Percentiles rank a stretch among this genome's conserved stretches.
Conservation (phyloP, 2,797 vertebrate genomes). For the Aldrovandia affinis region DNA sequence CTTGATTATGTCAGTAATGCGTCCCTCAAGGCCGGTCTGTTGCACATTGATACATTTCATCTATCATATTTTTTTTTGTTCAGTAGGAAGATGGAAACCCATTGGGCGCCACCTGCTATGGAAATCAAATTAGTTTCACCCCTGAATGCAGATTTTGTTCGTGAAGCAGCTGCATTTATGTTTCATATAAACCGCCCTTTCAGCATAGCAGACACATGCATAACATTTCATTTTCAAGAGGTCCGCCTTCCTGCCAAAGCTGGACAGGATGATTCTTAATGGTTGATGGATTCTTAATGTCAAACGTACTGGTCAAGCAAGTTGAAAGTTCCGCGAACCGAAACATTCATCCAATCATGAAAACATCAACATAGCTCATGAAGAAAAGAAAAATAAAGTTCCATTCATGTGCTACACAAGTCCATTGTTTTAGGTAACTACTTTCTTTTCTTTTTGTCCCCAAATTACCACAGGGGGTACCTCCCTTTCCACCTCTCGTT, state of each 20-base stretch:
- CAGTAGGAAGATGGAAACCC: constrained; percentile 57
- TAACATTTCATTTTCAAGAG: neutral
- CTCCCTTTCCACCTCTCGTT: neutral
- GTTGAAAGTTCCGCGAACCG: too few relatives aligned
- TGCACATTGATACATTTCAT: neutral
- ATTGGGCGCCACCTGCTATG: constrained; percentile 67
- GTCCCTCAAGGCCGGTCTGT: constrained; percentile 54
- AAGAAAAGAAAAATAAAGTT: neutral
- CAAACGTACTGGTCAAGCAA: neutral
- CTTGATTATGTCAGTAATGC: constrained; percentile 56
- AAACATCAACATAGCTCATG: neutral
- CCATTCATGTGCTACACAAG: too few relatives aligned
- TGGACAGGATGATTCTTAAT: neutral
- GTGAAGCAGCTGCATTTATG: constrained; percentile 58
- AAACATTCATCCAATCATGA: neutral
- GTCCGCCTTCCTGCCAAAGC: neutral
- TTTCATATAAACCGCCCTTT: constrained; percentile 51
- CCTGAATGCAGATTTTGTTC: constrained; percentile 52
- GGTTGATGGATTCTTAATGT: neutral
- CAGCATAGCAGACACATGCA: neutral
- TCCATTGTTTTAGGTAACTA: neutral
- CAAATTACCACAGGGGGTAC: neutral
- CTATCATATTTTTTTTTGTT: constrained; percentile 54
- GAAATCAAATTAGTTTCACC: constrained; percentile 53
- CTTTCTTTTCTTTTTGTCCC: neutral